Evolutionary conservation across 2,797 vertebrate genomes (phyloP).

Genomic region (Cryptoblepharus egeriae): DNA sequence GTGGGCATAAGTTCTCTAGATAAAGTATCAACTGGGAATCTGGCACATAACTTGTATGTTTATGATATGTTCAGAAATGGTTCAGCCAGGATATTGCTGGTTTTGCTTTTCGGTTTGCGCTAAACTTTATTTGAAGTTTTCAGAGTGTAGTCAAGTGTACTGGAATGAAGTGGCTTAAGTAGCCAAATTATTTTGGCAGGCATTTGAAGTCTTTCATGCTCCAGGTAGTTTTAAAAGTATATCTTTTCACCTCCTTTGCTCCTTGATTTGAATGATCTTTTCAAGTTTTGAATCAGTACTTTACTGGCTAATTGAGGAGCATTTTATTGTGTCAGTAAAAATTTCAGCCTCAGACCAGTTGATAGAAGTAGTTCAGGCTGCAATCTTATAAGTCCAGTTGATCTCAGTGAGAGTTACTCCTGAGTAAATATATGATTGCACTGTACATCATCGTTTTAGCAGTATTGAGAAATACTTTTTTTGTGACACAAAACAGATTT

Average conservation of each 20-base stretch:
- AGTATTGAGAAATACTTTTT: background rate
- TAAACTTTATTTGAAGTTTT: constrained; percentile 4
- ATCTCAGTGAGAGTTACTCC: background rate
- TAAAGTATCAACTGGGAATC: too few species aligned
- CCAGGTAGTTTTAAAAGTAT: background rate
- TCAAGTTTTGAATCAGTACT: background rate
- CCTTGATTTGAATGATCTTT: background rate
- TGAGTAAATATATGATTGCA: background rate
- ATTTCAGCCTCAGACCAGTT: background rate
- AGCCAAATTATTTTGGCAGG: background rate
- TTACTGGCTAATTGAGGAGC: background rate
- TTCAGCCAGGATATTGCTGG: background rate
- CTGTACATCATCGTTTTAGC: background rate
- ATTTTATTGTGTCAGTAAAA: constrained; percentile 10
- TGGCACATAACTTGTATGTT: too few species aligned
- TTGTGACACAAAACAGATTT: background rate
- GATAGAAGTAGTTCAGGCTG: constrained; percentile 11
- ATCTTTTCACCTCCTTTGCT: background rate
- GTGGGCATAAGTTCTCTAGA: too few species aligned
- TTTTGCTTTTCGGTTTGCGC: constrained; percentile 4
- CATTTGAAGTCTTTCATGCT: constrained; percentile 1
- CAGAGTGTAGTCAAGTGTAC: background rate
- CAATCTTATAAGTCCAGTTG: background rate
- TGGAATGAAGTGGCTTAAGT: constrained; percentile 8
- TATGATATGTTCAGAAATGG: background rate